Conservation (phyloP, 2,888 invertebrate genomes). For the Agrypnus murinus region DNA sequence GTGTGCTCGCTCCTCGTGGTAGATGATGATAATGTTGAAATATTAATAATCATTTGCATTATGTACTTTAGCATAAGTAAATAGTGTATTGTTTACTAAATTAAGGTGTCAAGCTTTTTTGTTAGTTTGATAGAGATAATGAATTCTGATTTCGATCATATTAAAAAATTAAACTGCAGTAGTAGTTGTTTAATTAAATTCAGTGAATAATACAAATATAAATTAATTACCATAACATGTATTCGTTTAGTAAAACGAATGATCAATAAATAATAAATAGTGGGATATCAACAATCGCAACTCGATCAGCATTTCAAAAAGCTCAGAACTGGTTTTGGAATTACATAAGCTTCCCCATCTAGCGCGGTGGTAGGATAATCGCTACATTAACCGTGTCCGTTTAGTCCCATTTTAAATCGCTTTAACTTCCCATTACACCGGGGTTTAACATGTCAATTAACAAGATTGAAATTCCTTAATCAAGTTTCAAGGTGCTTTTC, state of each 20-base stretch:
- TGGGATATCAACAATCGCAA: conserved; percentile 42
- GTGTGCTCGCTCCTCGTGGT: conserved; percentile 30
- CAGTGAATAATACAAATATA: conserved; percentile 17
- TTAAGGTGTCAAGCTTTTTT: too few relatives aligned
- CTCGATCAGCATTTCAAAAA: conserved; percentile 51
- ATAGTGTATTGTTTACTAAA: too few relatives aligned
- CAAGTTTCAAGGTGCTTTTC: conserved; percentile 53
- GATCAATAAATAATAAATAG: conserved; percentile 38
- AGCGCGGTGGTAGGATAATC: conserved; percentile 58
- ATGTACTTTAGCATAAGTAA: neutral
- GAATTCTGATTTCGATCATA: too few relatives aligned
- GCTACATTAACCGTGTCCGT: conserved; percentile 65
- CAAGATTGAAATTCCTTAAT: conserved; percentile 63
- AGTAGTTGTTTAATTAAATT: conserved; percentile 7
- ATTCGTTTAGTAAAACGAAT: conserved; percentile 27
- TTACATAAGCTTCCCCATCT: conserved; percentile 62
- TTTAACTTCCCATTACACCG: conserved; percentile 59
- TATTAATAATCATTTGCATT: conserved; percentile 16
- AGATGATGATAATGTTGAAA: conserved; percentile 7
- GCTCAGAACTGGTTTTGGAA: conserved; percentile 64
- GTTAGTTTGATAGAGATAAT: too few relatives aligned
- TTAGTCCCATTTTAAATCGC: conserved; percentile 64
- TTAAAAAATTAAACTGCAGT: neutral
- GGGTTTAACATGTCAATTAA: conserved; percentile 68
- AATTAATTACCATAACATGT: conserved; percentile 34